These are phyloP conservation scores for Prolemur simus DNA, from an alignment of 2,113 vertebrate genomes.

Conservation along the genomic window DNA sequence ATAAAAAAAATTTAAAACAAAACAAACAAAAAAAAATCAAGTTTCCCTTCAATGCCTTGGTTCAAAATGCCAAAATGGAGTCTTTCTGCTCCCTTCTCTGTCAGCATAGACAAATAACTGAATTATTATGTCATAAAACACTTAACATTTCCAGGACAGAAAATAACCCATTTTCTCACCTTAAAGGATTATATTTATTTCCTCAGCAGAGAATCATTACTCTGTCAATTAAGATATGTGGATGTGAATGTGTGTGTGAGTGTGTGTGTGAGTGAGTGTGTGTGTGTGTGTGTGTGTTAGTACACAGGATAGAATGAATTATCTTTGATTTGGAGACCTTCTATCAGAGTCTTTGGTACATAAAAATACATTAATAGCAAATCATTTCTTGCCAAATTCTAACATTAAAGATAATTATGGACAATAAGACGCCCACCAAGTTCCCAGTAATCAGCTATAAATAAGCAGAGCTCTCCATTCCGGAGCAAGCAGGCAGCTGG, in stretches of 20 bases:
- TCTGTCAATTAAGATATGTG: neutral
- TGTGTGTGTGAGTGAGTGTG: too few relatives aligned
- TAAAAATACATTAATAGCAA: neutral
- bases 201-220: neutral
- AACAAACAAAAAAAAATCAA: too few relatives aligned
- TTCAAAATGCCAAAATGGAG: neutral
- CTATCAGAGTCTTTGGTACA: neutral
- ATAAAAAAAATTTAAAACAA: too few relatives aligned
- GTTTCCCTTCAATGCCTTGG: neutral
- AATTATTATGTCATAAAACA: neutral
- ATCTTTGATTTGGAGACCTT: neutral
- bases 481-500: accelerated
- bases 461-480: neutral
- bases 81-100: neutral
- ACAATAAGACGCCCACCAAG: neutral
- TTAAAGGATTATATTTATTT: neutral
- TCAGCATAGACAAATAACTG: neutral
- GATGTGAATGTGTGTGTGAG: neutral
- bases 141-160: neutral
- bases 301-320: neutral
- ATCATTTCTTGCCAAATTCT: neutral
- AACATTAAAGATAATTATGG: neutral
- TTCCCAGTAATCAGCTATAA: neutral
- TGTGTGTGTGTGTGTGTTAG: too few relatives aligned
- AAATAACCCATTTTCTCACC: neutral